A percentile compares a stretch with the other conserved stretches of the same genome.
Conservation (phyloP, 2,113 vertebrate species). For the Ophthalmolycus amberensis region DNA sequence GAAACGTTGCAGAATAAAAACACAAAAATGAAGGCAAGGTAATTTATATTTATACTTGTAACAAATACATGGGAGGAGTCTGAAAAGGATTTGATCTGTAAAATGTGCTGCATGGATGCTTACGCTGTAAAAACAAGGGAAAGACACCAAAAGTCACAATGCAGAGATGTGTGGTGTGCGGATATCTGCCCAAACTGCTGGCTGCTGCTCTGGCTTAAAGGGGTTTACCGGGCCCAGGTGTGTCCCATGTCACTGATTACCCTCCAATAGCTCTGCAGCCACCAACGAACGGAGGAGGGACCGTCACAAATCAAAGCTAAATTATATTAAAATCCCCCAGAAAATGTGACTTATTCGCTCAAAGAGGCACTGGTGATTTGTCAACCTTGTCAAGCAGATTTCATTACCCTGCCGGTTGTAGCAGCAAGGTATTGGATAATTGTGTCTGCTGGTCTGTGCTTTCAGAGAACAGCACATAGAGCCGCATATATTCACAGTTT, state of each 20-base stretch:
- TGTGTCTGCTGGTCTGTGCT: conserved; percentile 9
- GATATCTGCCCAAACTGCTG: background rate
- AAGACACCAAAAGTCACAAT: background rate
- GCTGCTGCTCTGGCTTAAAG: background rate
- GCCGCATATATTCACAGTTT: background rate
- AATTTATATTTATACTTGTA: background rate
- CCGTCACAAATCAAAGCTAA: conserved; percentile 2
- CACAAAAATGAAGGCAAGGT: background rate
- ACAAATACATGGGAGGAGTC: background rate
- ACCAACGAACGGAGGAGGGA: background rate
- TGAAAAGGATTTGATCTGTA: background rate
- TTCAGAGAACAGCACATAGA: conserved; percentile 2
- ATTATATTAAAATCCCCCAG: conserved; percentile 19
- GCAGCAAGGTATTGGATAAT: conserved; percentile 21
- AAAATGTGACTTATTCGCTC: background rate
- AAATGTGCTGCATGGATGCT: background rate
- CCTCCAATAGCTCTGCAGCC: background rate
- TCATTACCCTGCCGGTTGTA: conserved; percentile 15
- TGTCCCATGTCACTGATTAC: background rate
- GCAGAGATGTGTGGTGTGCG: background rate
- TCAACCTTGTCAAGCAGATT: conserved; percentile 19
- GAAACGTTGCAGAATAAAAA: background rate
- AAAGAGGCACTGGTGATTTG: conserved; percentile 16
- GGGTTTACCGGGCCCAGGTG: background rate
- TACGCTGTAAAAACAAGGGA: background rate